These are phyloP conservation scores for Pundamilia nyererei DNA, from an alignment of 2,113 vertebrate genomes.

Conservation along the genomic window DNA sequence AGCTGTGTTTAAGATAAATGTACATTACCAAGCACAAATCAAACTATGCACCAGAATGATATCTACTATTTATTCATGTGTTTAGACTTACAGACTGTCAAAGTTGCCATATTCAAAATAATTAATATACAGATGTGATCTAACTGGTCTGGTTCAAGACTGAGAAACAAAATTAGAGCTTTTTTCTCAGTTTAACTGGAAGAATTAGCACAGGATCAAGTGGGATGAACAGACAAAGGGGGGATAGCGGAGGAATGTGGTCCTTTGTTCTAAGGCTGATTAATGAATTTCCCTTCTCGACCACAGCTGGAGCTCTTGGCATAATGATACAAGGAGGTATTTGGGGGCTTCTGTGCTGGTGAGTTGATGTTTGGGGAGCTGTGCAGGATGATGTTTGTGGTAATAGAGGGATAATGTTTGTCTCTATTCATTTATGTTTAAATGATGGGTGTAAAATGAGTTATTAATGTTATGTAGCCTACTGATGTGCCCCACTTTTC, in stretches of 20 bases:
- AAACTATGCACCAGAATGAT: background rate
- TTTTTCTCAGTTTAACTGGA: background rate
- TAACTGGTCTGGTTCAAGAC: background rate
- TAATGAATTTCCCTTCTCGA: slow-evolving; percentile 42
- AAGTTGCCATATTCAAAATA: background rate
- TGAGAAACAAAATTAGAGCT: background rate
- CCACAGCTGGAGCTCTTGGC: slow-evolving; percentile 47
- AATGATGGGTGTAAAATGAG: background rate
- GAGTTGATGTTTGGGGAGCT: background rate
- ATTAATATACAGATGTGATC: background rate
- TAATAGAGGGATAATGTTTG: background rate
- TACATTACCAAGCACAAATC: background rate
- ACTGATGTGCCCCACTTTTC: background rate
- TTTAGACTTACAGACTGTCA: background rate
- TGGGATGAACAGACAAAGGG: slow-evolving; percentile 24
- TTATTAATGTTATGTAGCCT: background rate
- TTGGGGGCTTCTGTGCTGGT: background rate
- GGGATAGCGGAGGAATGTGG: slow-evolving; percentile 40
- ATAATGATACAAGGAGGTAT: slow-evolving; percentile 10
- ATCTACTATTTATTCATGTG: background rate
- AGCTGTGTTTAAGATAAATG: background rate
- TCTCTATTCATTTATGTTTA: background rate
- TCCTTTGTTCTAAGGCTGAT: slow-evolving; percentile 58
- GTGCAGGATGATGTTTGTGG: background rate
- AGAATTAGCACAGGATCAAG: background rate